phyloP scores from a whole-genome alignment of 2,113 vertebrate genomes.

The Gymnarchus niloticus region DNA sequence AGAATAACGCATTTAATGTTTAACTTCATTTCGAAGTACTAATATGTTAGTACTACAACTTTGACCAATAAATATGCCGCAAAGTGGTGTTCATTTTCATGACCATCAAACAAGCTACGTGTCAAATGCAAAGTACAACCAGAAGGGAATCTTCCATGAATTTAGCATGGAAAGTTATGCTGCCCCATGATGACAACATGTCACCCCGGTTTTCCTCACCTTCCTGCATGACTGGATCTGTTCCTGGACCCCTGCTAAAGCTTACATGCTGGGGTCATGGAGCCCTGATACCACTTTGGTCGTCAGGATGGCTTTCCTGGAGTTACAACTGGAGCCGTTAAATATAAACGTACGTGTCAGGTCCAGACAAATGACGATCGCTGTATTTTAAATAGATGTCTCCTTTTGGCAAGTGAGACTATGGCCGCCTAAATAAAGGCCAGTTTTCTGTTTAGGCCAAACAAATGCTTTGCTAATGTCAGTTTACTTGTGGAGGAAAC shows the following conservation, averaged over 20 bases:
- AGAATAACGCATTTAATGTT: background rate
- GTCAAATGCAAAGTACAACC: background rate
- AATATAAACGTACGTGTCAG: conserved; percentile 47
- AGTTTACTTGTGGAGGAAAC: background rate
- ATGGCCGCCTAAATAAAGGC: conserved; percentile 49
- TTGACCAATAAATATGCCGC: background rate
- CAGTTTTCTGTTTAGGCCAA: conserved; percentile 36
- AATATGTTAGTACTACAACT: background rate
- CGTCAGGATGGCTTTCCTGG: background rate
- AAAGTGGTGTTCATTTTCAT: background rate
- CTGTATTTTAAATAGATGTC: conserved; percentile 56
- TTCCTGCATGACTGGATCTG: too few species aligned
- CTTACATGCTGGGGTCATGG: background rate
- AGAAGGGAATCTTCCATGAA: background rate
- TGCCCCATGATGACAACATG: background rate
- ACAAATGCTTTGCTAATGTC: background rate
- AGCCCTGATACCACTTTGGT: background rate
- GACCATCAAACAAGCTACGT: background rate
- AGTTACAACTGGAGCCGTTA: conserved; percentile 47
- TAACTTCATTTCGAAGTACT: background rate
- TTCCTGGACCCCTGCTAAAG: background rate
- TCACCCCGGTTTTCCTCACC: background rate
- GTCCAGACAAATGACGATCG: conserved; percentile 54
- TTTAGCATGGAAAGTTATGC: background rate
- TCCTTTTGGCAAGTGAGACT: conserved; percentile 47